Percentiles rank a stretch among this genome's conserved stretches.
phyloP scores from a whole-genome alignment of 2,888 invertebrate genomes.

The Pseudococcus longispinus region DNA sequence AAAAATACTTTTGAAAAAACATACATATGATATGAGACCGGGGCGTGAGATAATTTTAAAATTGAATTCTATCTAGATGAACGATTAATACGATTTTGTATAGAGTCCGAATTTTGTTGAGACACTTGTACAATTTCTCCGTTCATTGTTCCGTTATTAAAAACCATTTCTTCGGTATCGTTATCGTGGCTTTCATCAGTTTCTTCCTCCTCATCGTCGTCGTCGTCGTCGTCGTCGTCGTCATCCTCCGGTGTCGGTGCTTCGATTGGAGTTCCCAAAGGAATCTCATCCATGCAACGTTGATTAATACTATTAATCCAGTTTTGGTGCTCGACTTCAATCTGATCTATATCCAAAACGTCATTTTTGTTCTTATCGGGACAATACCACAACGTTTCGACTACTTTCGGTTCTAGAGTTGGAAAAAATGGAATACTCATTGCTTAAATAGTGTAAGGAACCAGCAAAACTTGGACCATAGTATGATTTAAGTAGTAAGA shows the following conservation, averaged over 20 bases:
- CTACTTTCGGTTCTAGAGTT: constrained; percentile 29
- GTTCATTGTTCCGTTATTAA: constrained; percentile 49
- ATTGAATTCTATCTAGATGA: constrained; percentile 12
- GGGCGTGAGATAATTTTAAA: background rate
- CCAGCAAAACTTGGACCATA: background rate
- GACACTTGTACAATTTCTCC: constrained; percentile 38
- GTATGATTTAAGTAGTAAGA: too few relatives aligned
- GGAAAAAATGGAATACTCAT: constrained; percentile 52
- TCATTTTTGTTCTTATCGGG: constrained; percentile 47
- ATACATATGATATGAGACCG: background rate
- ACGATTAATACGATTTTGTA: constrained; percentile 51
- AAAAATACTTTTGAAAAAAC: background rate
- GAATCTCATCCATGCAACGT: constrained; percentile 30
- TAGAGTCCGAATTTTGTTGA: constrained; percentile 39
- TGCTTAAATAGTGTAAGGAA: background rate
- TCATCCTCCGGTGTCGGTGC: constrained; percentile 47
- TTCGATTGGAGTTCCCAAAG: constrained; percentile 48
- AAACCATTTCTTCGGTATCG: constrained; percentile 47
- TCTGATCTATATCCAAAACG: constrained; percentile 48
- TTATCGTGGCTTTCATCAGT: constrained; percentile 54
- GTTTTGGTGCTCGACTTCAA: constrained; percentile 48
- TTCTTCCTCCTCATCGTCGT: constrained; percentile 52
- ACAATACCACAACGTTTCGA: constrained; percentile 46
- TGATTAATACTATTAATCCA: constrained; percentile 47
- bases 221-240: constrained; percentile 53